phyloP scores from a whole-genome alignment of 2,888 invertebrate genomes.

The Drosophila maculinotata region DNA sequence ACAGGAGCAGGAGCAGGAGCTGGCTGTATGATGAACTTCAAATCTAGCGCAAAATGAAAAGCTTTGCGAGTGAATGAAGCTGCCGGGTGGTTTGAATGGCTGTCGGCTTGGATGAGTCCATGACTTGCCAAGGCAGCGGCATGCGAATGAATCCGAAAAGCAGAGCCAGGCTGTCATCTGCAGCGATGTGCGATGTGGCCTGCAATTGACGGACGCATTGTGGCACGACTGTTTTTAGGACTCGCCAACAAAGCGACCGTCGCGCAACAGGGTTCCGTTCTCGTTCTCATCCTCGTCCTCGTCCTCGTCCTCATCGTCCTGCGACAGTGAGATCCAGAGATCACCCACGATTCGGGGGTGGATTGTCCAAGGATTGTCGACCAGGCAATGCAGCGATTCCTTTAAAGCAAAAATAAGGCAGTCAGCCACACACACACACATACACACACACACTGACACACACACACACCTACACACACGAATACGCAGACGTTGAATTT shows the following conservation, averaged over 20 bases:
- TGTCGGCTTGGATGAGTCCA: conserved; percentile 40
- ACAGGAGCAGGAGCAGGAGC: conserved; percentile 8
- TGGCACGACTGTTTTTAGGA: conserved; percentile 77
- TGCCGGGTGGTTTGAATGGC: conserved; percentile 20
- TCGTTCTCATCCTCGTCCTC: too few species aligned
- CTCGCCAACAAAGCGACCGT: conserved; percentile 61
- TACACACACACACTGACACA: conserved; percentile 32
- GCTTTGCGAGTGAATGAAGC: conserved; percentile 52
- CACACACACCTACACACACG: conserved; percentile 13
- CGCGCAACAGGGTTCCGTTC: conserved; percentile 67
- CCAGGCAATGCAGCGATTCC: conserved; percentile 18
- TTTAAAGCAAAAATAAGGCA: conserved; percentile 71
- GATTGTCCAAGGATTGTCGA: conserved; percentile 53
- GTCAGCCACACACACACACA: conserved; percentile 49
- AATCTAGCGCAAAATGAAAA: conserved; percentile 74
- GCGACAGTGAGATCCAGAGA: conserved; percentile 30
- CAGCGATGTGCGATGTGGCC: conserved; percentile 72
- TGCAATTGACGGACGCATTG: conserved; percentile 85
- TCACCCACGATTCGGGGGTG: conserved; percentile 57
- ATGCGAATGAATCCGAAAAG: conserved; percentile 22
- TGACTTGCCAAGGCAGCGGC: conserved; percentile 44
- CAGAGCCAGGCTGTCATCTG: conserved; percentile 76
- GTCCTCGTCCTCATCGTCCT: too few species aligned
- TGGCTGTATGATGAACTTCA: conserved; percentile 66
- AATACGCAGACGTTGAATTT: conserved; percentile 64